Conservation (phyloP, 2,888 invertebrate genomes). For the Papilio gigon region DNA sequence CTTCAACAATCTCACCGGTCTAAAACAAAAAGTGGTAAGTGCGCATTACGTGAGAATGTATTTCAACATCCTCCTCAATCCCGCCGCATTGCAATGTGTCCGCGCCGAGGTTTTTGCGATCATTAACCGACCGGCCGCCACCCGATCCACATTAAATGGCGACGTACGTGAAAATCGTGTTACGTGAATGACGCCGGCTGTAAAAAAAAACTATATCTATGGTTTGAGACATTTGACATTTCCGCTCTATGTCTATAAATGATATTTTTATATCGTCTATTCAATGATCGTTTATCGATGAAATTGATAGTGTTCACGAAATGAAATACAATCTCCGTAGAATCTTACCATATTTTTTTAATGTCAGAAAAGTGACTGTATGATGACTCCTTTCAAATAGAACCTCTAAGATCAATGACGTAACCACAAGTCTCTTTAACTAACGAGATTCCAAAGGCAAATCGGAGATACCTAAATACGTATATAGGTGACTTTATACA, state of each 20-base stretch:
- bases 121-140: constrained; percentile 29
- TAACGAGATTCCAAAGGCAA: constrained; percentile 1
- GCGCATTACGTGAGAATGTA: constrained; percentile 36
- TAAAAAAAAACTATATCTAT: constrained; percentile 30
- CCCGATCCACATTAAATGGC: constrained; percentile 31
- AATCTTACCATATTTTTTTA: not conserved
- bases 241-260: constrained; percentile 9
- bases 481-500: constrained; percentile 2
- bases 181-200: constrained; percentile 29
- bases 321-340: too few relatives aligned
- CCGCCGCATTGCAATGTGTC: constrained; percentile 29
- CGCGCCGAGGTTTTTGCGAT: constrained; percentile 31
- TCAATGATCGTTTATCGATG: too few relatives aligned
- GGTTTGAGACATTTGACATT: constrained; percentile 18
- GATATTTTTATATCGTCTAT: not conserved
- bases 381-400: not conserved
- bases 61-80: constrained; percentile 30
- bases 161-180: constrained; percentile 34
- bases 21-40: constrained; percentile 14
- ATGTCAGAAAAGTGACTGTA: not conserved
- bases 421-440: not conserved
- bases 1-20: constrained; percentile 13
- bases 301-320: not conserved
- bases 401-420: not conserved
- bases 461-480: not conserved